A percentile compares a stretch with the other conserved stretches of the same genome.
These are phyloP conservation scores for Asarcornis scutulata DNA, from an alignment of 2,113 vertebrate species.

Conservation along the genomic window DNA sequence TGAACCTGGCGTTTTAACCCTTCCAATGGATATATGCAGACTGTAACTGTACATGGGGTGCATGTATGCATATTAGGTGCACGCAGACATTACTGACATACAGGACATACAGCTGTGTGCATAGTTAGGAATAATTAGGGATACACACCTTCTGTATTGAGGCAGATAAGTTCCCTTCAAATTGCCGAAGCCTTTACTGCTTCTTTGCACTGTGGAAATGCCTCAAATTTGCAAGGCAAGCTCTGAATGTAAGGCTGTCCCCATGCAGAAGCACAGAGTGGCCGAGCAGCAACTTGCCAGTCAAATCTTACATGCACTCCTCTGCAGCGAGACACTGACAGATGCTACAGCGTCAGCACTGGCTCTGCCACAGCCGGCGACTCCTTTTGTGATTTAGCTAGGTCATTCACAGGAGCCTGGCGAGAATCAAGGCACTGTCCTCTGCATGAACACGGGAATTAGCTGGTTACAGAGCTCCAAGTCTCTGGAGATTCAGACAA, in stretches of 20 bases:
- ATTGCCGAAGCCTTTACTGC: neutral
- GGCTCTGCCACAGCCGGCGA: neutral
- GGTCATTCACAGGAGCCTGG: neutral
- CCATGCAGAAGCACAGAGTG: fast-evolving
- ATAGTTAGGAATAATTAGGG: fast-evolving
- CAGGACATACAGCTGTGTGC: fast-evolving
- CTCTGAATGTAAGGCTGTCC: neutral
- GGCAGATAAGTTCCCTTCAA: neutral
- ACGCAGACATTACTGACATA: fast-evolving
- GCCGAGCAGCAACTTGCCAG: neutral
- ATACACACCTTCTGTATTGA: neutral
- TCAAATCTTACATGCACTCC: fast-evolving
- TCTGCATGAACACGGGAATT: neutral
- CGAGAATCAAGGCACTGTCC: neutral
- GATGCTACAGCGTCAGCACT: neutral
- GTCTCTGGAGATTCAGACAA: neutral
- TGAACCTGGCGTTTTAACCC: neutral
- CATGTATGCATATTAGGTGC: fast-evolving
- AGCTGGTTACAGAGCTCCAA: neutral
- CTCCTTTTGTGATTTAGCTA: neutral
- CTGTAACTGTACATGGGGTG: fast-evolving
- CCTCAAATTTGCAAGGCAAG: neutral
- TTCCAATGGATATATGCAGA: neutral
- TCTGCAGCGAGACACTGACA: neutral
- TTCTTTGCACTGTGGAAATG: neutral